A percentile compares a stretch with the other conserved stretches of the same genome.
Evolutionary conservation across 2,888 invertebrate genomes (phyloP).

Genomic region (Dendrolimus pini): DNA sequence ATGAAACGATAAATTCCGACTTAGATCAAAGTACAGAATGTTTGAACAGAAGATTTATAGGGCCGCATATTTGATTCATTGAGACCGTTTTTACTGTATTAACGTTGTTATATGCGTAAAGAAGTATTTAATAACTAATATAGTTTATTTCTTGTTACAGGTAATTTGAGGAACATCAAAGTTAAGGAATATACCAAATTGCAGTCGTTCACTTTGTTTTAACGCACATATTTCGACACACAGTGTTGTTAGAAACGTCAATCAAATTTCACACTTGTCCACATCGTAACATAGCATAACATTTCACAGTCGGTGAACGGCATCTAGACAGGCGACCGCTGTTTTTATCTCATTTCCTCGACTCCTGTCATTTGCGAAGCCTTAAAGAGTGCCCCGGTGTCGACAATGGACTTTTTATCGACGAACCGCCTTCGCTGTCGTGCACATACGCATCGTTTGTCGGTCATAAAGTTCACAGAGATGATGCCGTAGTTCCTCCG

Average conservation of each 20-base stretch:
- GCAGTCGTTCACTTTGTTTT: too few species aligned
- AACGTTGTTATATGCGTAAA: too few species aligned
- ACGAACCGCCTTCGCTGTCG: slow-evolving; percentile 46
- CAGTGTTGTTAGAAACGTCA: slow-evolving; percentile 34
- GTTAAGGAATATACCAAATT: too few species aligned
- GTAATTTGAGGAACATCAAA: too few species aligned
- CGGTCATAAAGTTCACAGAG: slow-evolving; percentile 49
- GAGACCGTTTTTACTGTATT: too few species aligned
- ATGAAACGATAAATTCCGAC: slow-evolving; percentile 38
- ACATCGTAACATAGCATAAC: slow-evolving; percentile 34
- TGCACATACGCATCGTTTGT: slow-evolving; percentile 54
- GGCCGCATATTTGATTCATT: slow-evolving; percentile 1
- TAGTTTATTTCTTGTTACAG: too few species aligned
- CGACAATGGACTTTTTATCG: slow-evolving; percentile 66
- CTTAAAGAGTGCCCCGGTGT: slow-evolving; percentile 47
- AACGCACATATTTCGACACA: not conserved
- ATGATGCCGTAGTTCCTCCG: slow-evolving; percentile 28
- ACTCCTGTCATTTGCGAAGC: slow-evolving; percentile 57
- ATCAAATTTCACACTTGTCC: slow-evolving; percentile 55
- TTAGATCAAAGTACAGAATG: slow-evolving; percentile 27
- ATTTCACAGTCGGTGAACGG: slow-evolving; percentile 40
- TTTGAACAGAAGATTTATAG: slow-evolving; percentile 19
- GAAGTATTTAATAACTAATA: too few species aligned
- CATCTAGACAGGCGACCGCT: slow-evolving; percentile 37
- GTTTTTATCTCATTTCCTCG: slow-evolving; percentile 59